These are phyloP conservation scores for Hirtodrosophila trivittata DNA, from an alignment of 2,888 invertebrate genomes.

Conservation along the genomic window DNA sequence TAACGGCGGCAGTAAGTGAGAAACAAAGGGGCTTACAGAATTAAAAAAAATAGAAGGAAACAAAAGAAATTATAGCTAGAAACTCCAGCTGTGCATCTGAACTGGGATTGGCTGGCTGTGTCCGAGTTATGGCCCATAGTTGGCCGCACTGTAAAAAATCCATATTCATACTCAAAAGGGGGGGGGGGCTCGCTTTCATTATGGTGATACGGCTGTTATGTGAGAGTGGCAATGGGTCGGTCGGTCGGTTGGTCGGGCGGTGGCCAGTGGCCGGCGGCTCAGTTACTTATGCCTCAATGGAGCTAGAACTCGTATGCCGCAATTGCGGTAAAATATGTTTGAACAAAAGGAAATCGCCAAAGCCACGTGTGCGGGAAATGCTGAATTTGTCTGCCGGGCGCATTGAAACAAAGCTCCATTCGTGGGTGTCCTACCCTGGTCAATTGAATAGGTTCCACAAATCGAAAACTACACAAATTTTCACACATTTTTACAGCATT, in stretches of 20 bases:
- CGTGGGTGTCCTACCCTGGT: constrained; percentile 20
- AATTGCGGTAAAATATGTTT: constrained; percentile 79
- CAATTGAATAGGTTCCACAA: constrained; percentile 14
- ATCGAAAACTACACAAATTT: constrained; percentile 1
- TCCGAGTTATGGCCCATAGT: constrained; percentile 51
- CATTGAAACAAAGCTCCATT: constrained; percentile 60
- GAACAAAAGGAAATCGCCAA: constrained; percentile 77
- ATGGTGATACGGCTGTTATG: constrained; percentile 29
- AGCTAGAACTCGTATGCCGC: constrained; percentile 64
- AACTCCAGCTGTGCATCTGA: not conserved
- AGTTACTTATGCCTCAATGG: constrained; percentile 74
- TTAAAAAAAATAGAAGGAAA: constrained; percentile 17
- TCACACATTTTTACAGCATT: too few species aligned
- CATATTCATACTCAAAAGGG: constrained; percentile 55
- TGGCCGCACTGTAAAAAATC: constrained; percentile 51
- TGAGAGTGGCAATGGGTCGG: constrained; percentile 17
- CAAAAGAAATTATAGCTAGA: not conserved
- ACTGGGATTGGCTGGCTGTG: constrained; percentile 2
- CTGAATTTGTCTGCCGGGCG: constrained; percentile 71
- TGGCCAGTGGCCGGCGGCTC: constrained; percentile 26
- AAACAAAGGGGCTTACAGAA: constrained; percentile 61
- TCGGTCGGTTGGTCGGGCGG: too few species aligned
- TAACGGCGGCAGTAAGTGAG: constrained; percentile 52
- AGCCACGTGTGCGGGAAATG: constrained; percentile 78
- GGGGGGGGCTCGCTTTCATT: constrained; percentile 41